A percentile compares a stretch with the other conserved stretches of the same genome.
Conservation (phyloP, 2,888 invertebrate species). For the Mythimna impura region DNA sequence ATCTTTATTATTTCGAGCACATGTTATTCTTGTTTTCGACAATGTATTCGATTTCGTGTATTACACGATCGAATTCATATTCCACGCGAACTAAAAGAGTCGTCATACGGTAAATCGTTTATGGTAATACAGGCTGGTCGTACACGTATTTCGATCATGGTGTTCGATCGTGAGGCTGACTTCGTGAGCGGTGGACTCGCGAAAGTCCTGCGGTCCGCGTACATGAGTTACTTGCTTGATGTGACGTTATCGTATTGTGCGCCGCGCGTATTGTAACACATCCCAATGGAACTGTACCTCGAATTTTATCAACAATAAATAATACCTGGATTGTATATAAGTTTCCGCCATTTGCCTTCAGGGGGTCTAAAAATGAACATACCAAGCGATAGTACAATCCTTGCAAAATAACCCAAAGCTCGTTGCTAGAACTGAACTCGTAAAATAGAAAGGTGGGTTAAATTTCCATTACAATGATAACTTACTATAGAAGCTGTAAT, state of each 20-base stretch:
- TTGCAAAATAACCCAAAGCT: conserved; percentile 29
- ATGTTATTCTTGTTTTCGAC: conserved; percentile 78
- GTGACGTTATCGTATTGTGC: conserved; percentile 73
- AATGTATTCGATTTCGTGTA: conserved; percentile 84
- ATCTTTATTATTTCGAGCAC: conserved; percentile 74
- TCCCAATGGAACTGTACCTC: conserved; percentile 26
- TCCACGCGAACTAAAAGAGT: conserved; percentile 85
- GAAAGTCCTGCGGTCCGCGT: conserved; percentile 72
- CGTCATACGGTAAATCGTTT: conserved; percentile 85
- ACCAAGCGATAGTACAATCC: conserved; percentile 19
- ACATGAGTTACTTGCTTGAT: conserved; percentile 77
- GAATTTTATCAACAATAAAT: conserved; percentile 33
- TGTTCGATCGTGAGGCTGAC: conserved; percentile 85
- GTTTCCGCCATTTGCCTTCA: conserved; percentile 9
- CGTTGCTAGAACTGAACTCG: conserved; percentile 8
- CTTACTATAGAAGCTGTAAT: conserved; percentile 56
- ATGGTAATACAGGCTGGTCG: conserved; percentile 84
- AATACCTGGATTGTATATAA: conserved; percentile 16
- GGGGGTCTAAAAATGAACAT: conserved; percentile 7
- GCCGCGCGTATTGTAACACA: conserved; percentile 46
- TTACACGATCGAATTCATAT: conserved; percentile 85
- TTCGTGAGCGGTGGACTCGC: conserved; percentile 81
- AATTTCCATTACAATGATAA: conserved; percentile 58
- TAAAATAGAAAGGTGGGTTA: conserved; percentile 49
- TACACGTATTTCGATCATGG: conserved; percentile 87